These are phyloP conservation scores for Gephyroberyx darwinii DNA, from an alignment of 2,797 vertebrate species.

Conservation along the genomic window DNA sequence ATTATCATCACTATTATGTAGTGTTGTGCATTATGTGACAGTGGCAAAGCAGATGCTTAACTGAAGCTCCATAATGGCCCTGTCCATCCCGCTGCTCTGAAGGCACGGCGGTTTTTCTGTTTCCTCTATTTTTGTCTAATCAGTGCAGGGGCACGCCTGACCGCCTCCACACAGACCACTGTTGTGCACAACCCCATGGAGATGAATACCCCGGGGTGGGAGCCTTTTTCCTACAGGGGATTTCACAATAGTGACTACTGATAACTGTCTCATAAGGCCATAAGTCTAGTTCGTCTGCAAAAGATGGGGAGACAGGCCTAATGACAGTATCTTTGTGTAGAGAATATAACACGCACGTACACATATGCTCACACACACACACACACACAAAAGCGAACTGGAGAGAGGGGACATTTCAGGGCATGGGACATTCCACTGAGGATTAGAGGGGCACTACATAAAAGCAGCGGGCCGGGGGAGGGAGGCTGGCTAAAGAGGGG, in stretches of 20 bases:
- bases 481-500: conserved; percentile 53
- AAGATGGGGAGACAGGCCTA: conserved; percentile 13
- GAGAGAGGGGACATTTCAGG: conserved; percentile 61
- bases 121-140: conserved; percentile 76
- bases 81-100: conserved; percentile 44
- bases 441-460: conserved; percentile 75
- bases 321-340: conserved; percentile 20
- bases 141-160: conserved; percentile 68
- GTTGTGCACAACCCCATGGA: conserved; percentile 65
- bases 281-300: conserved; percentile 18
- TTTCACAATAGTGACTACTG: conserved; percentile 54
- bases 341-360: conserved; percentile 27
- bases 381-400: conserved; percentile 43
- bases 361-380: conserved; percentile 1
- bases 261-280: conserved; percentile 35
- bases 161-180: conserved; percentile 68
- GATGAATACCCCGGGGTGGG: conserved; percentile 59
- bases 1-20: too few relatives aligned
- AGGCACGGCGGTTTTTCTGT: conserved; percentile 70
- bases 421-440: conserved; percentile 78
- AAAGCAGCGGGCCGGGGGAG: conserved; percentile 67
- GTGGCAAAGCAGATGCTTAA: conserved; percentile 12
- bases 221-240: conserved; percentile 48
- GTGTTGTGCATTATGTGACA: background rate
- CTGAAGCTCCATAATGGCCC: conserved; percentile 27